Percentiles rank a stretch among this genome's conserved stretches.
phyloP scores from a whole-genome alignment of 2,888 invertebrate genomes.

The Drosophila mayaguana region DNA sequence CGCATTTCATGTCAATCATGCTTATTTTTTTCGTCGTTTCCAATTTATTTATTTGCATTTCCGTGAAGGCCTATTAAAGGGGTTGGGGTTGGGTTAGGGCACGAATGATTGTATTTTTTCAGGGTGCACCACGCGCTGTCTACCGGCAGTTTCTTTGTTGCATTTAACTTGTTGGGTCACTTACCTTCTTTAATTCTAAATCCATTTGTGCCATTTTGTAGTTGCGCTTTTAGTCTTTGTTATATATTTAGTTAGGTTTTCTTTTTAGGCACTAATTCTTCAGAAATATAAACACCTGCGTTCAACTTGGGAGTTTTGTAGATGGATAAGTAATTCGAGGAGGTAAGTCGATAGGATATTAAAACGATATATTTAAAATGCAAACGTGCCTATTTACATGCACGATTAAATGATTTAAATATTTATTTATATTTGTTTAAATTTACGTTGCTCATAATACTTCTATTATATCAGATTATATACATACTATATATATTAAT shows the following conservation, averaged over 20 bases:
- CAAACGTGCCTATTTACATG: neutral
- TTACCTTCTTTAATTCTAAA: constrained; percentile 84
- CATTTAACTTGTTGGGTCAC: neutral
- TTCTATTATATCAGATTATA: neutral
- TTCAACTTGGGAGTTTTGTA: constrained; percentile 13
- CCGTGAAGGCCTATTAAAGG: constrained; percentile 89
- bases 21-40: constrained; percentile 91
- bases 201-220: constrained; percentile 84
- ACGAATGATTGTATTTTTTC: constrained; percentile 32
- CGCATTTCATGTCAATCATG: constrained; percentile 90
- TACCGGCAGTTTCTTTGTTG: constrained; percentile 5
- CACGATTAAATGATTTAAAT: neutral
- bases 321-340: constrained; percentile 22
- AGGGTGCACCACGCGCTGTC: constrained; percentile 48
- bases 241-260: constrained; percentile 4
- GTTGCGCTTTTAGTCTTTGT: constrained; percentile 4
- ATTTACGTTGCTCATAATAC: neutral
- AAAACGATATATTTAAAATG: constrained; percentile 8
- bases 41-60: constrained; percentile 92
- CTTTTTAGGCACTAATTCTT: constrained; percentile 31
- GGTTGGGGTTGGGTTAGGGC: constrained; percentile 13
- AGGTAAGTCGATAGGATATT: constrained; percentile 8
- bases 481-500: neutral
- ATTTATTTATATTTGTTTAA: neutral
- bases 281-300: constrained; percentile 61